Conservation (phyloP, 2,113 vertebrate species). For the Brienomyrus brachyistius region DNA sequence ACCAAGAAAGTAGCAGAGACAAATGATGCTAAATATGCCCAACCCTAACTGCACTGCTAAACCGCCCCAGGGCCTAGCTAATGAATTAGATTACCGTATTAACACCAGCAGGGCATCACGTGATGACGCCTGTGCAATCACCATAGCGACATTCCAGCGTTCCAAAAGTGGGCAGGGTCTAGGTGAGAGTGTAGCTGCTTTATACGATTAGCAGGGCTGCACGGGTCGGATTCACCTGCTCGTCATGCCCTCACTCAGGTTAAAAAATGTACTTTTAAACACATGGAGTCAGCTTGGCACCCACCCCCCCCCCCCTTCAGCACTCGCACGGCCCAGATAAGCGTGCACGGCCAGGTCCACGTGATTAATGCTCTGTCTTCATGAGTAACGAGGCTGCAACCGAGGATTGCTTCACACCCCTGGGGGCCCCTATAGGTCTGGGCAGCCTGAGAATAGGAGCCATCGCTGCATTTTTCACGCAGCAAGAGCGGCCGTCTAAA, state of each 20-base stretch:
- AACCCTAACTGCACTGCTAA: background rate
- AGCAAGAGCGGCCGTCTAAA: constrained; percentile 51
- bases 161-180: background rate
- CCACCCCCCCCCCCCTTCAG: constrained; percentile 35
- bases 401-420: constrained; percentile 68
- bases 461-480: constrained; percentile 42
- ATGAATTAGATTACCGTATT: background rate
- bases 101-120: background rate
- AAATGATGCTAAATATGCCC: background rate
- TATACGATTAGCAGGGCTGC: background rate
- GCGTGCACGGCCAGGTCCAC: constrained; percentile 63
- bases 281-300: constrained; percentile 64
- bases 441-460: constrained; percentile 41
- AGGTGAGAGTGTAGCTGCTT: background rate
- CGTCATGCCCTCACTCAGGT: constrained; percentile 19
- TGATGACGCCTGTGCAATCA: background rate
- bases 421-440: constrained; percentile 62
- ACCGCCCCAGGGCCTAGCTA: background rate
- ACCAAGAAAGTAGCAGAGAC: background rate
- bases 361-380: constrained; percentile 81
- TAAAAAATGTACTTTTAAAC: constrained; percentile 62
- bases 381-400: constrained; percentile 70
- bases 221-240: background rate
- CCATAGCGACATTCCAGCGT: background rate
- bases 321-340: constrained; percentile 67